Base-by-base conservation (phyloP, 64 coral and sea anemone genomes). In the Porites australiensis region DNA sequence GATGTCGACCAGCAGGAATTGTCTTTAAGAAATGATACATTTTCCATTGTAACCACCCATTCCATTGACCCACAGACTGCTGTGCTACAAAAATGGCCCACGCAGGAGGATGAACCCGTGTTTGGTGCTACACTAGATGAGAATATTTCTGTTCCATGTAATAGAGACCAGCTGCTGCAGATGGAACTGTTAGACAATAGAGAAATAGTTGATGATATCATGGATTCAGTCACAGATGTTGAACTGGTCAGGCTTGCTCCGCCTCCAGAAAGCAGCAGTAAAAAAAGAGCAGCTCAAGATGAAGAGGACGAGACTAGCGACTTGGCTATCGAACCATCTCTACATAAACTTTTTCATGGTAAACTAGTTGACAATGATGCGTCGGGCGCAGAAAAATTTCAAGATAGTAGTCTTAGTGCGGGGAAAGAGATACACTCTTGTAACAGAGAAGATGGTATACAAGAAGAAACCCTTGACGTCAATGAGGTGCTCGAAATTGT, bases 221-320 rank as follows among this genome's bases (percentile, higher is more conserved):
- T 3, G 20, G 55, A 60, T 11, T 13, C 19, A 61, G 52, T 14
- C 5, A 0, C n/a, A 8, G 79, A 61, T 3, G 72, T 63, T 16
- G 73, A 19, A 10, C 77, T 89, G 19, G 60, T 89, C 50, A 89
- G 50, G n/a, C 52, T 89, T 64, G 58, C 73, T 12, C 87, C 87
- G 15, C 87, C 87, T 63, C 72, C 87, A 21, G 75, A 75, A 16
- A 49, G 52, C 46, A 3, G 44, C 16, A 49, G 19, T 22, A 72
- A 87, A 71, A 63, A 59, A 19, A 52, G 73, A 76, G 18, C 47
- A 13, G 73, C 46, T 0, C 13, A 76, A 50, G 15, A 16, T 50
- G 73, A 76, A 2, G 4, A 16, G 47, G 45, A 71, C 43, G 68
- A 23, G 6, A 3, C 48, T 76, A 47, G 47, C 4, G 46, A 76